A percentile compares a stretch with the other conserved stretches of the same genome.
phyloP scores from a whole-genome alignment of 2,888 invertebrate species.

The Coleophora flavipennella region DNA sequence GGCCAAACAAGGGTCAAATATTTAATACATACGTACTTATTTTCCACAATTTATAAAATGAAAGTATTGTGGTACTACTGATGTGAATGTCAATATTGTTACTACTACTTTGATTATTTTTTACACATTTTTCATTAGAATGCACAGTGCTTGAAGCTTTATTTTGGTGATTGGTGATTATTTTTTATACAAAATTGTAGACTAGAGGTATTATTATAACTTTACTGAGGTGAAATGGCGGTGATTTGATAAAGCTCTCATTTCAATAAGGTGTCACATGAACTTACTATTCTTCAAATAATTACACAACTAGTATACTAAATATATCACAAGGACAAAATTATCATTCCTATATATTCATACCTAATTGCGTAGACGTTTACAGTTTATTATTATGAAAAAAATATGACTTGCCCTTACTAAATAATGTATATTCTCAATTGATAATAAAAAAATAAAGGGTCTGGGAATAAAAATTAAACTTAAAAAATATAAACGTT shows the following conservation, averaged over 20 bases:
- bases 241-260: slow-evolving; percentile 44
- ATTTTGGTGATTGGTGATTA: slow-evolving; percentile 5
- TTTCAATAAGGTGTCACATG: slow-evolving; percentile 14
- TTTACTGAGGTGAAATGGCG: slow-evolving; percentile 32
- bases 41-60: too few species aligned
- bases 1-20: too few species aligned
- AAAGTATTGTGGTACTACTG: too few species aligned
- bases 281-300: too few species aligned
- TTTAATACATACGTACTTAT: too few species aligned
- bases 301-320: slow-evolving; percentile 23
- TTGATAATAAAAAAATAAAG: too few species aligned
- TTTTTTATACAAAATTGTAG: slow-evolving; percentile 6
- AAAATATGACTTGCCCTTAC: too few species aligned
- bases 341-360: slow-evolving; percentile 18
- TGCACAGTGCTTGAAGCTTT: slow-evolving; percentile 23
- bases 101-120: background rate
- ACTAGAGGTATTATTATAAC: background rate
- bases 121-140: slow-evolving; percentile 18
- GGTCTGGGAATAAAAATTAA: too few species aligned
- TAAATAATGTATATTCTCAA: too few species aligned
- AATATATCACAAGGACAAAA: slow-evolving; percentile 23
- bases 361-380: slow-evolving; percentile 10
- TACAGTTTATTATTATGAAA: slow-evolving; percentile 8
- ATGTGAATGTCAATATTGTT: too few species aligned
- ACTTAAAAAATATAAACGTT: slow-evolving; percentile 17